Evolutionary conservation across 2,888 invertebrate genomes (phyloP), one percentile per base, ranked within the genome.

Genomic region (Harpalus rubripes): DNA sequence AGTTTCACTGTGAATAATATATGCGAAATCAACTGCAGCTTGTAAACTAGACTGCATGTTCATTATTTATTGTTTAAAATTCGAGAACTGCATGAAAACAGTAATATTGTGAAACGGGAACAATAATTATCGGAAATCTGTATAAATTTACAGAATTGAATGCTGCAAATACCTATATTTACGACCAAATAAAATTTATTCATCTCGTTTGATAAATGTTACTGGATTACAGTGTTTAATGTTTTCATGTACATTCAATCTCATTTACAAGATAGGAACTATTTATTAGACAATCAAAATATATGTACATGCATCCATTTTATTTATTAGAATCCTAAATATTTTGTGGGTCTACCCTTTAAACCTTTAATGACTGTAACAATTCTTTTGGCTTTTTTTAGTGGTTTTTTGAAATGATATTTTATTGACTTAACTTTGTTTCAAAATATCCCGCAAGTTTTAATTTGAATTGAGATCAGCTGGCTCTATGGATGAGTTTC

Each of bases 61-160:
- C 15, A 68, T 68, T n/a, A 68, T 68, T 68, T 68, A 68, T 68
- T 39, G 15, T n/a, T 68, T 68, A 12, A 39, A 68, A 63, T 22
- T 8, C 26, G 39, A 59, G 15, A 68, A 15, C 22, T 63, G n/a
- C 39, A 68, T 10, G 39, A 68, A 68, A 68, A 68, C 68, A 68
- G 15, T 68, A 68, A 68, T 68, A 32, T 59, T 59, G 59, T 59
- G 59, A 1, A 59, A 15, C 59, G 7, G 59, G 59, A 15, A 16
- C 15, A 59, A 59, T 59, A 12, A 59, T 59, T 59, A 59, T 59
- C 59, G 59, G 15, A 15, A 59, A 15, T 15, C 16, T 16, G 15
- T 16, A n/a, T 59, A 16, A 59, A 16, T 52, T 59, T 16, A 16
- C 59, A 16, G 15, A 59, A 15, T 16, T 59, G 15, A 59, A 59